Conservation (phyloP, 2,113 vertebrate genomes). For the Nothobranchius kuhntae region DNA sequence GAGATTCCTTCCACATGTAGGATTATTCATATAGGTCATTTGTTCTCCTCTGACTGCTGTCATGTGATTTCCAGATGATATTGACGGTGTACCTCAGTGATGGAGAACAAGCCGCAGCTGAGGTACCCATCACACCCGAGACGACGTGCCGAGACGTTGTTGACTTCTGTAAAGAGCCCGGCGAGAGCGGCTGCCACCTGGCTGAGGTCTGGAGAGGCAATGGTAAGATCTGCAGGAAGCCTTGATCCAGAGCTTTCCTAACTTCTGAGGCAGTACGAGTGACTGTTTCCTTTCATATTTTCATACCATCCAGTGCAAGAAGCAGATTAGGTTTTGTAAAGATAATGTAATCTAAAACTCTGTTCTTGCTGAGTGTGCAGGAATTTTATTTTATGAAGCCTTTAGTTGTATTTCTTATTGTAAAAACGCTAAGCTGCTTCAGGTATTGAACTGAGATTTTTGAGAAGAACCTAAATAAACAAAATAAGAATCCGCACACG, state of each 20-base stretch:
- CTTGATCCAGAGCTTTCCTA: no score
- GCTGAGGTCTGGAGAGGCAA: slow-evolving; percentile 98
- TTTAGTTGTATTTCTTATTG: slow-evolving; percentile 14
- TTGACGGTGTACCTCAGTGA: slow-evolving; percentile 98
- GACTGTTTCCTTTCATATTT: no score
- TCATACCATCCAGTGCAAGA: no score
- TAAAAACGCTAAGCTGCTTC: slow-evolving; percentile 21
- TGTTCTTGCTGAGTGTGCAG: slow-evolving; percentile 19
- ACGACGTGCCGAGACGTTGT: slow-evolving; percentile 96
- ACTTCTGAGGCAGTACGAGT: no score
- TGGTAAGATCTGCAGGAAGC: slow-evolving; percentile 75
- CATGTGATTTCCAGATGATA: slow-evolving; percentile 86
- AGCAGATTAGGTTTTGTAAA: background rate
- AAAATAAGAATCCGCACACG: no score
- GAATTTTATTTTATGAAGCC: slow-evolving; percentile 21
- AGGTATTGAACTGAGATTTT: background rate
- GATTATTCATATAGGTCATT: background rate
- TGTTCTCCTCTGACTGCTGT: background rate
- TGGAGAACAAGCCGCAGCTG: slow-evolving; percentile 92
- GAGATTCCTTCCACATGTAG: no score
- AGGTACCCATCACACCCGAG: slow-evolving; percentile 98
- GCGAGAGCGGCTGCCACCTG: slow-evolving; percentile 95
- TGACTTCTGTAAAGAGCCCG: slow-evolving; percentile 98
- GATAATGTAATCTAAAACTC: slow-evolving; percentile 21
- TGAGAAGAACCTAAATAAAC: background rate